Conservation (phyloP, 2,113 vertebrate genomes). For the Tragelaphus buxtoni region DNA sequence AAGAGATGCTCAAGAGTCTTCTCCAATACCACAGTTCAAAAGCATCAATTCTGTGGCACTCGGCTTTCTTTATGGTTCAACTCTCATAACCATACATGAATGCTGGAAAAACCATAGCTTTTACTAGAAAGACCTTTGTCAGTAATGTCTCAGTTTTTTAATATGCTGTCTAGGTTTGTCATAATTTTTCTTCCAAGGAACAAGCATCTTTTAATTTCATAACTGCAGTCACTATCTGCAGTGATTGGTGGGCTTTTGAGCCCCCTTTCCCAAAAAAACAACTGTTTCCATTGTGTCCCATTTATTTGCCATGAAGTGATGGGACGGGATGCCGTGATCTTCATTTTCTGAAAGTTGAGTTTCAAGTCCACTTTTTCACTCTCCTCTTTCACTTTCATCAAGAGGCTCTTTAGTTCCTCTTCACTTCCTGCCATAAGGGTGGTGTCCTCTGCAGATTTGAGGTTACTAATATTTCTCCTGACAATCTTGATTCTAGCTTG, state of each 20-base stretch:
- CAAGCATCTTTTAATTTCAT: background rate
- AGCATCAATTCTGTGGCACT: background rate
- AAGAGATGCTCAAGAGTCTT: background rate
- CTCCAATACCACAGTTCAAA: background rate
- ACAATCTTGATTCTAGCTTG: background rate
- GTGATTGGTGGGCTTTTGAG: background rate
- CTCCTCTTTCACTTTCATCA: background rate
- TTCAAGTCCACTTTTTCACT: background rate
- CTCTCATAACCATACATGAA: background rate
- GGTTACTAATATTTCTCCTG: background rate
- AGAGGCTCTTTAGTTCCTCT: background rate
- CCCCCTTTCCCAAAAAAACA: rapidly evolving
- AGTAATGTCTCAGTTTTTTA: background rate
- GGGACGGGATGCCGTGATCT: background rate
- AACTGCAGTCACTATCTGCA: background rate
- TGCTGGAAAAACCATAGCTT: background rate
- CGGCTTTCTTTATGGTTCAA: background rate
- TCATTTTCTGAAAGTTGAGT: background rate
- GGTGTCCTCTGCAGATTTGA: background rate
- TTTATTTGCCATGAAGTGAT: background rate
- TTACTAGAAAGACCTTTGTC: background rate
- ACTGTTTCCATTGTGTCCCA: background rate
- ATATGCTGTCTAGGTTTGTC: background rate
- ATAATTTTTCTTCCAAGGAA: background rate
- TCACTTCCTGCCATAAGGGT: background rate